Percentiles rank a stretch among this genome's conserved stretches.
phyloP scores from a whole-genome alignment of 2,888 invertebrate genomes.

The Lissonota sp. region DNA sequence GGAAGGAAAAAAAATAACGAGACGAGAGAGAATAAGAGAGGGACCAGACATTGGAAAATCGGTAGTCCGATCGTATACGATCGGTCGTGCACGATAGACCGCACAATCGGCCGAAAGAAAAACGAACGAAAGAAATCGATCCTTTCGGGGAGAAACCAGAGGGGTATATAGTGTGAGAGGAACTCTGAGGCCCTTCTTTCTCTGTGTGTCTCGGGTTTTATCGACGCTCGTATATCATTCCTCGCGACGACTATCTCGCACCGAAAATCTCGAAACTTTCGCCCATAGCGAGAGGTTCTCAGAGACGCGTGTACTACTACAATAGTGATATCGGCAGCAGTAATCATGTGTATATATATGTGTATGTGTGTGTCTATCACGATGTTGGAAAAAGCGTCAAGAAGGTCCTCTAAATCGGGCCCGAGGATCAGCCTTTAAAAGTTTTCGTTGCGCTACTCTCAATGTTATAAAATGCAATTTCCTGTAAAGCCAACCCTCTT shows the following conservation, averaged over 20 bases:
- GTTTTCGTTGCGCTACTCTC: constrained; percentile 47
- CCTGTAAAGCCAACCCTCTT: constrained; percentile 63
- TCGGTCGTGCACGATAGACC: constrained; percentile 63
- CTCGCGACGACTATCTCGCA: constrained; percentile 76
- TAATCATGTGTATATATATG: constrained; percentile 6
- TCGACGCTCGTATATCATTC: constrained; percentile 82
- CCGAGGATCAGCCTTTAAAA: constrained; percentile 70
- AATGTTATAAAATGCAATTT: constrained; percentile 76
- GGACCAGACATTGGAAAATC: constrained; percentile 11
- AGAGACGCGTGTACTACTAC: constrained; percentile 59
- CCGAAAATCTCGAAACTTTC: constrained; percentile 78
- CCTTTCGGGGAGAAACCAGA: constrained; percentile 21
- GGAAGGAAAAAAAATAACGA: constrained; percentile 35
- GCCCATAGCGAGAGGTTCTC: constrained; percentile 45
- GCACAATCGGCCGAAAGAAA: constrained; percentile 57
- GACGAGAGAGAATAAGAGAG: constrained; percentile 36
- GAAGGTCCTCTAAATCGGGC: constrained; percentile 71
- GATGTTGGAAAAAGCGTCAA: constrained; percentile 32
- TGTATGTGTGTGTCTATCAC: constrained; percentile 27
- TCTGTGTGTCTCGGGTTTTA: constrained; percentile 82
- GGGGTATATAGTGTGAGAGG: constrained; percentile 20
- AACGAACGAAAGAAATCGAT: constrained; percentile 68
- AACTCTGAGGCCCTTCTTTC: constrained; percentile 61
- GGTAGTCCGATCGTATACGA: constrained; percentile 53
- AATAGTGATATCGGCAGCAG: constrained; percentile 51